Evolutionary conservation across 2,797 vertebrate species (phyloP).

Genomic region (Pseudocheirus occidentalis): DNA sequence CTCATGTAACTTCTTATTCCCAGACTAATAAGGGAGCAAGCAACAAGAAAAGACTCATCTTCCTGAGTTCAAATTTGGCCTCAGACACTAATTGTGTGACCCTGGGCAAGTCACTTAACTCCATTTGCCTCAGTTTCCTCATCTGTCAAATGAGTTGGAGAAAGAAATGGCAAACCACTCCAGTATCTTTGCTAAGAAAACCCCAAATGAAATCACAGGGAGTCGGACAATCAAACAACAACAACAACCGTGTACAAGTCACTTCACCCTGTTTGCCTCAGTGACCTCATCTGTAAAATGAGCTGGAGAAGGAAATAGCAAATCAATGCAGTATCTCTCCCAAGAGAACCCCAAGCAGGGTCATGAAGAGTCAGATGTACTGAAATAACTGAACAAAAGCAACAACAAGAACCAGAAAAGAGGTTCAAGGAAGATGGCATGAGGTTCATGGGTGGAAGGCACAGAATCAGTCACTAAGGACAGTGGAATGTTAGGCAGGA

Average conservation of each 20-base stretch:
- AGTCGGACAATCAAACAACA: neutral
- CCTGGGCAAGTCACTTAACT: neutral
- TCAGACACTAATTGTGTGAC: neutral
- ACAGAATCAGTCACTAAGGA: neutral
- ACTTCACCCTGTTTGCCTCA: neutral
- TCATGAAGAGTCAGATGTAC: neutral
- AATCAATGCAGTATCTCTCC: neutral
- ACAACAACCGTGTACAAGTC: neutral
- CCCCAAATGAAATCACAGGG: neutral
- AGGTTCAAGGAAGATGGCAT: neutral
- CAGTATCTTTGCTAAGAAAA: neutral
- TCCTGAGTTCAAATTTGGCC: neutral
- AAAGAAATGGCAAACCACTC: neutral
- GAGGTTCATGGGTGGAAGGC: neutral
- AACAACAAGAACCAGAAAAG: neutral
- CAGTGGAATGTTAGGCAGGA: neutral
- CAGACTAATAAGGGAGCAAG: neutral
- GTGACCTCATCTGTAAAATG: neutral
- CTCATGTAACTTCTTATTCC: neutral
- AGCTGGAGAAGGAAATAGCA: neutral
- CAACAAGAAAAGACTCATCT: neutral
- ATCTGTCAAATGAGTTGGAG: neutral
- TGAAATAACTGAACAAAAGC: no score
- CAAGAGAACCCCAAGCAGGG: neutral
- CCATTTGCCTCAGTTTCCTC: neutral